phyloP scores from a whole-genome alignment of 2,113 vertebrate species.

The zebrafish (Danio rerio) region DNA sequence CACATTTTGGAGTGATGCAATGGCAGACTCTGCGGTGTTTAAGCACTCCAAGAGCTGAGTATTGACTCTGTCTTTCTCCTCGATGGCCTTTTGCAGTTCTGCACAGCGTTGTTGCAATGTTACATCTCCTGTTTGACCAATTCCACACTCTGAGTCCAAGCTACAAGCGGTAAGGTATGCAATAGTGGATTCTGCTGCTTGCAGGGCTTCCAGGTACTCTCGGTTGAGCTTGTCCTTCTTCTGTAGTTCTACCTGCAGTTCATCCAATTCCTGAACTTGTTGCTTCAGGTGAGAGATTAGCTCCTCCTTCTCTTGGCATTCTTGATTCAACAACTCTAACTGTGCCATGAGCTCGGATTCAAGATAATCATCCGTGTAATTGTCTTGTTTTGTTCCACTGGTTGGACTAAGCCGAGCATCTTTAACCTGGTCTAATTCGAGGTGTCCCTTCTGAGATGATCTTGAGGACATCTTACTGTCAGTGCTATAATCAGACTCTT shows the following conservation, averaged over 20 bases:
- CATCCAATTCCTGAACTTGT: constrained; percentile 67
- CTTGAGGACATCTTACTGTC: constrained; percentile 33
- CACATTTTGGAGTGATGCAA: constrained; percentile 38
- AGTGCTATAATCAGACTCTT: constrained; percentile 32
- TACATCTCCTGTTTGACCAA: constrained; percentile 38
- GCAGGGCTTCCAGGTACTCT: constrained; percentile 69
- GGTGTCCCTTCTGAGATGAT: not conserved
- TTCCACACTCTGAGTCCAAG: constrained; percentile 69
- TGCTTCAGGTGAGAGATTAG: constrained; percentile 70
- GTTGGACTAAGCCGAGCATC: constrained; percentile 38
- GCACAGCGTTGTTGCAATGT: constrained; percentile 49
- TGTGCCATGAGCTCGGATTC: constrained; percentile 64
- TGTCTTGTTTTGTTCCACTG: not conserved
- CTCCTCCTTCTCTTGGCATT: constrained; percentile 77
- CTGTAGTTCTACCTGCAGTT: constrained; percentile 67
- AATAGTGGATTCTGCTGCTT: constrained; percentile 77
- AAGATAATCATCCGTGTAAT: not conserved
- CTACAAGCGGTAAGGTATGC: constrained; percentile 79
- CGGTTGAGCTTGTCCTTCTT: constrained; percentile 70
- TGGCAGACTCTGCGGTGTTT: constrained; percentile 61
- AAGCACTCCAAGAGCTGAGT: constrained; percentile 69
- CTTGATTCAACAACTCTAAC: constrained; percentile 77
- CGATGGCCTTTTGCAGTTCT: constrained; percentile 64
- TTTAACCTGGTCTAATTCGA: not conserved
- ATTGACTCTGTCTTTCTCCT: constrained; percentile 70